Evolutionary conservation across 2,888 invertebrate genomes (phyloP), one percentile per base, ranked within the genome.

Genomic region (Leptinotarsa rubiginosa): DNA sequence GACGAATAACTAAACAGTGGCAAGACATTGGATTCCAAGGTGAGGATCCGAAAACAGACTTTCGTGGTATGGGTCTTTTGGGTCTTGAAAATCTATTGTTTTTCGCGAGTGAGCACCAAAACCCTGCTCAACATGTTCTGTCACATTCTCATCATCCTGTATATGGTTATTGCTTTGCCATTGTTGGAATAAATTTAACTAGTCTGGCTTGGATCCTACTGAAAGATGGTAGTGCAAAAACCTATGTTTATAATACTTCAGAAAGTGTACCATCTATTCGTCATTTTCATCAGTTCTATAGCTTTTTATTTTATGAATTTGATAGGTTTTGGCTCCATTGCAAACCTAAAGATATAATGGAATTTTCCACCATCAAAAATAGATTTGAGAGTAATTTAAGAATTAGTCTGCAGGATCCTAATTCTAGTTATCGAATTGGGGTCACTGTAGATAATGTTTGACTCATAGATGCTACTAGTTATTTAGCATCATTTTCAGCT

Each of bases 1-100:
- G 90, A 2, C 89, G 98, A 80, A 91, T 96, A 5, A 94, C 95
- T 0, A 95, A 96, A 82, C 97, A 98, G 84, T 99, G 99, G 99
- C 95, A 96, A 84, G 91, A 93, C 74, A 96, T 98, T 82, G 98
- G 99, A 22, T 99, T 99, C 89, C 98, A 98, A 91, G 99, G 99
- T 18, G 96, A 97, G 84, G 98, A 99, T 89, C 99, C 99, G 0
- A 95, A 96, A 87, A 99, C 99, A 0, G 99, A 99, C 89, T 99
- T 99, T 85, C 92, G 99, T 69, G 99, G 99, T 76, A 99, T 99
- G 98, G 99, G 99, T 31, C 87, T 98, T 75, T 90, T 99, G 56
- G 98, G 98, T 12, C 89, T 99, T 65, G 96, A 98, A 83, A 98
- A 98, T 88, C 90, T 99, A 1, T 85, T 97, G 82, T 97, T 91